Conservation (phyloP, 1,140 invertebrate species). For the Drosophila repletoides region DNA sequence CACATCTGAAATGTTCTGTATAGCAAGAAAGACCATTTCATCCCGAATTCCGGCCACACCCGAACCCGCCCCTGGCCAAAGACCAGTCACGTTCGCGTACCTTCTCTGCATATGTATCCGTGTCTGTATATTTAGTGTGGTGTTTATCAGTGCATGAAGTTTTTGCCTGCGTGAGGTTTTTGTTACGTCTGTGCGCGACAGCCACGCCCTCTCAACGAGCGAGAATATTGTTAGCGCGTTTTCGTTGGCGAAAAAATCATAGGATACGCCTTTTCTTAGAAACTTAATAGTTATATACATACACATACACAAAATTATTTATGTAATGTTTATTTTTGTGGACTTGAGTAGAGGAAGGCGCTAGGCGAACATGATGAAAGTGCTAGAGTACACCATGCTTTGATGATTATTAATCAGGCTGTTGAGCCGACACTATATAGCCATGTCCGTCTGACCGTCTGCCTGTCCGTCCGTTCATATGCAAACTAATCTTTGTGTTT, state of each 20-base stretch:
- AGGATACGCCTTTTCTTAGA: constrained; percentile 48
- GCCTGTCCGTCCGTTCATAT: no score
- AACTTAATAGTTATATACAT: background rate
- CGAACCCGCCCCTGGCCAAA: constrained; percentile 21
- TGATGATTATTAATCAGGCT: no score
- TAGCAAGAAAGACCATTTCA: background rate
- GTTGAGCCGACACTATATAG: no score
- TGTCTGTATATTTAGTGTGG: background rate
- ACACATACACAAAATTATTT: background rate
- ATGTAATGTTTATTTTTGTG: background rate
- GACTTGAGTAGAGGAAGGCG: background rate
- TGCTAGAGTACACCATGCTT: no score
- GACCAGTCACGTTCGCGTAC: constrained; percentile 27
- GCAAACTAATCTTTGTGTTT: no score
- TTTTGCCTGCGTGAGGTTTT: constrained; percentile 21
- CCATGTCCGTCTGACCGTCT: no score
- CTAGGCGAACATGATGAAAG: no score
- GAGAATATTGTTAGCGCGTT: constrained; percentile 27
- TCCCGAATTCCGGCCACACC: background rate
- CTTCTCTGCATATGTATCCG: background rate
- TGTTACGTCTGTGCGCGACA: constrained; percentile 31
- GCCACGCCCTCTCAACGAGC: constrained; percentile 35
- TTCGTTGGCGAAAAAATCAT: constrained; percentile 48
- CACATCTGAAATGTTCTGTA: no score
- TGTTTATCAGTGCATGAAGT: constrained; percentile 5